Evolutionary conservation across 2,797 vertebrate genomes (phyloP), one percentile per base, ranked within the genome.

Genomic region (Paramormyrops hopkinsi): DNA sequence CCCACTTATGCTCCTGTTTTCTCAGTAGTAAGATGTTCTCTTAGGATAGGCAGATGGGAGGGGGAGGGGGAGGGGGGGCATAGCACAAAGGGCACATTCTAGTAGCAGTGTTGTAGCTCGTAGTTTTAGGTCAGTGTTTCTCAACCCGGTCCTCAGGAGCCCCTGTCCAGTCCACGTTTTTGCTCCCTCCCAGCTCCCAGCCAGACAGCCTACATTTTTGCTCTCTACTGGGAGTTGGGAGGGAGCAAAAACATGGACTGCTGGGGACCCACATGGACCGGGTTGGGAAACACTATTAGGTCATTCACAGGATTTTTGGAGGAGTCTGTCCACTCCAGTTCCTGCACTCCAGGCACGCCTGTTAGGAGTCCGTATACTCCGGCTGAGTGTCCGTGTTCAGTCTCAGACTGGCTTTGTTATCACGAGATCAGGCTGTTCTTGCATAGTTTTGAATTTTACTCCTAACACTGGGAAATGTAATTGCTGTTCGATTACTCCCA

Each of bases 401-500:
- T 88, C 48, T 85, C 83, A 5, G 12, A 37, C 85, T 44, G 59
- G 11, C 54, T 48, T 86, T 33, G 56, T 87, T 22, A 9, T 88
- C 44, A 65, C 44, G 37, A 76, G 87, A 90, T 91, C 73, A 89
- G 89, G 88, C 88, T 91, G 41, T 90, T 91, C 87, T 90, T 90
- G 89, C 65, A 73, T 91, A 90, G 84, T 87, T 87, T 90, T 46
- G 37, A 87, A 88, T 92, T 89, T 92, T 91, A 92, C 90, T 91
- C 87, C 69, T 91, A 89, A 90, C 90, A 90, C 90, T 87, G 91
- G 92, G 91, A 91, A 88, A 88, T 90, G 90, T 92, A 89, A 93
- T 93, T 92, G 86, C 88, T 92, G 59, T 91, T 92, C 84, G 89
- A 92, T 92, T 93, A 92, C 90, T 92, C 92, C 91, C 91, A 91